These are phyloP conservation scores for Sitta carolinensis DNA, from an alignment of 2,797 vertebrate species.

Conservation along the genomic window DNA sequence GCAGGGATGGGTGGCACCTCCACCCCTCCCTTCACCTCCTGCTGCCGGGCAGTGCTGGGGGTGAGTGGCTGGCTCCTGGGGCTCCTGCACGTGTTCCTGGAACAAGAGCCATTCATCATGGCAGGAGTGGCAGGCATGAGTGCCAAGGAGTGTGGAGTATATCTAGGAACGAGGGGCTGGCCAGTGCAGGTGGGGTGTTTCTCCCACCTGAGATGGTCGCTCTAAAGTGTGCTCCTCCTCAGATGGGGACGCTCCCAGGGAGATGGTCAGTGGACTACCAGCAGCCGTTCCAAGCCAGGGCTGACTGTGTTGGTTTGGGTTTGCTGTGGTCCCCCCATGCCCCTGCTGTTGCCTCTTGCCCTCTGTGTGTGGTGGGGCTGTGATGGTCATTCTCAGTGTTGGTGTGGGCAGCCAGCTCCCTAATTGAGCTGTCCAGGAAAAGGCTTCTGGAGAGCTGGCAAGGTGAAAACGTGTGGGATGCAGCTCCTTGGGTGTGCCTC, in stretches of 20 bases:
- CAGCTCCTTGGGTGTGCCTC: not conserved
- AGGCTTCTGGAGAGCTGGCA: not conserved
- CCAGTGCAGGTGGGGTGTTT: not conserved
- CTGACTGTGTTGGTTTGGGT: fast-evolving
- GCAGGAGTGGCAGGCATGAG: not conserved
- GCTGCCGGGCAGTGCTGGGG: fast-evolving
- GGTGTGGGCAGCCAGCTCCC: not conserved
- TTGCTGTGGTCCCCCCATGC: fast-evolving
- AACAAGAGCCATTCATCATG: not conserved
- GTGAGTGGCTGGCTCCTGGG: fast-evolving
- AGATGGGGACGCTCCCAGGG: not conserved
- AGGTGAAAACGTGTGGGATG: fast-evolving
- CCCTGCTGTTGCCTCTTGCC: not conserved
- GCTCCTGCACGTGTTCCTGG: fast-evolving
- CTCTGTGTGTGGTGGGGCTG: fast-evolving
- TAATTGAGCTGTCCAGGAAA: not conserved
- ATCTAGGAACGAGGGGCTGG: not conserved
- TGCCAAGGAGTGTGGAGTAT: not conserved
- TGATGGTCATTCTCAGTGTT: not conserved
- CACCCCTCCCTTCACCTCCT: not conserved
- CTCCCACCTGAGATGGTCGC: fast-evolving
- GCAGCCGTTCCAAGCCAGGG: fast-evolving
- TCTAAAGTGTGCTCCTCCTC: fast-evolving
- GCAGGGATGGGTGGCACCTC: not conserved
- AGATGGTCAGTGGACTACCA: not conserved